Percentiles rank a stretch among this genome's conserved stretches.
These are phyloP conservation scores for Cyclophora albipunctata DNA, from an alignment of 2,888 invertebrate species.

Conservation along the genomic window DNA sequence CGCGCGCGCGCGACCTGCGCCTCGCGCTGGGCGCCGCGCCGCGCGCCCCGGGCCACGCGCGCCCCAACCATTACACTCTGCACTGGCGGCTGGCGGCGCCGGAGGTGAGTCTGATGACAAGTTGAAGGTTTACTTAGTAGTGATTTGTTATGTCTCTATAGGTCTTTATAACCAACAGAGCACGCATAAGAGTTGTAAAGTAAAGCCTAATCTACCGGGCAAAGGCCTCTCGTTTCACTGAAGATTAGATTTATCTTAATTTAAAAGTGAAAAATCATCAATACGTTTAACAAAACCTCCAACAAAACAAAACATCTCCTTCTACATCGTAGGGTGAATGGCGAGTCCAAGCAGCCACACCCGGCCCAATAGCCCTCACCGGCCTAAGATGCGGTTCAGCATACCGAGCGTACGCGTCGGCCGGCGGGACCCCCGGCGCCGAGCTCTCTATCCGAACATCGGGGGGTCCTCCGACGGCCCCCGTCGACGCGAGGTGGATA, in stretches of 20 bases:
- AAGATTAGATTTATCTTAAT: too few species aligned
- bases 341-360: conserved; percentile 71
- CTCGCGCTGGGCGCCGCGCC: conserved; percentile 54
- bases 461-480: conserved; percentile 78
- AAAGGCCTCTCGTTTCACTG: too few species aligned
- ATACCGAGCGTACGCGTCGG: conserved; percentile 87
- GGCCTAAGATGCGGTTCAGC: conserved; percentile 88
- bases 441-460: conserved; percentile 87
- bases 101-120: conserved; percentile 70
- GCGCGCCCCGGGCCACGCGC: conserved; percentile 56
- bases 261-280: too few species aligned
- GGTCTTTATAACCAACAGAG: too few species aligned
- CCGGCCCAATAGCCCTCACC: conserved; percentile 75
- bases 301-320: background rate
- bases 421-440: conserved; percentile 85
- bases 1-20: conserved; percentile 58
- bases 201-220: too few species aligned
- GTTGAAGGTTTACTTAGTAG: too few species aligned
- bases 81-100: conserved; percentile 81
- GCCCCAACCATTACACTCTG: conserved; percentile 77
- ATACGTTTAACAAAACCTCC: too few species aligned
- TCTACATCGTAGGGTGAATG: conserved; percentile 75
- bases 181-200: too few species aligned
- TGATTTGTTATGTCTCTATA: too few species aligned
- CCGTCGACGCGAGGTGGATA: conserved; percentile 84